Conservation (phyloP, 2,888 invertebrate genomes). For the Rotaria socialis region DNA sequence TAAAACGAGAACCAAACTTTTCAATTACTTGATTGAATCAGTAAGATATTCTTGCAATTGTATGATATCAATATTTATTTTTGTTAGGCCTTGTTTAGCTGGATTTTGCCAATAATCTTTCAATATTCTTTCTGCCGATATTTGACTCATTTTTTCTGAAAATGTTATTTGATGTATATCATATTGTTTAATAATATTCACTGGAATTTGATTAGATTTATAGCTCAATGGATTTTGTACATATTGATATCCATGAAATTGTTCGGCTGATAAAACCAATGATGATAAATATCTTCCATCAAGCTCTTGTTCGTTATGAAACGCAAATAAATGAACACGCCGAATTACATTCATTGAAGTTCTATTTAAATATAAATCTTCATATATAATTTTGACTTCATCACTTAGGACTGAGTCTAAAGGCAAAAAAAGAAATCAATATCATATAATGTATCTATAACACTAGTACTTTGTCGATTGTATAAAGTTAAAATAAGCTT, state of each 20-base stretch:
- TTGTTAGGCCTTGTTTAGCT: neutral
- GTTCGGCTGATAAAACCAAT: neutral
- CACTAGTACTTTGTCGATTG: neutral
- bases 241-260: neutral
- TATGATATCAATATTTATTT: neutral
- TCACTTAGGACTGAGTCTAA: neutral
- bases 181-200: neutral
- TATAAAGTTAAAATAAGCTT: neutral
- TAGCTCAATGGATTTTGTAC: neutral
- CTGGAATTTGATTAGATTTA: neutral
- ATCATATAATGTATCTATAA: neutral
- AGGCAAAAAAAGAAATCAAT: neutral
- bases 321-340: neutral
- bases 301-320: neutral
- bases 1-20: neutral
- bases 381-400: neutral
- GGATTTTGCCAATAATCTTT: slow-evolving; percentile 18
- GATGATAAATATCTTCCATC: slow-evolving; percentile 16
- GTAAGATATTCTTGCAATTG: neutral
- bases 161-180: slow-evolving; percentile 29
- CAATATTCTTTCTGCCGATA: neutral
- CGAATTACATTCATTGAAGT: neutral
- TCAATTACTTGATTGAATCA: neutral
- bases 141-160: neutral
- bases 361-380: neutral